Percentiles rank a stretch among this genome's conserved stretches.
These are phyloP conservation scores for Lates japonicus DNA, from an alignment of 2,797 vertebrate genomes.

Conservation along the genomic window DNA sequence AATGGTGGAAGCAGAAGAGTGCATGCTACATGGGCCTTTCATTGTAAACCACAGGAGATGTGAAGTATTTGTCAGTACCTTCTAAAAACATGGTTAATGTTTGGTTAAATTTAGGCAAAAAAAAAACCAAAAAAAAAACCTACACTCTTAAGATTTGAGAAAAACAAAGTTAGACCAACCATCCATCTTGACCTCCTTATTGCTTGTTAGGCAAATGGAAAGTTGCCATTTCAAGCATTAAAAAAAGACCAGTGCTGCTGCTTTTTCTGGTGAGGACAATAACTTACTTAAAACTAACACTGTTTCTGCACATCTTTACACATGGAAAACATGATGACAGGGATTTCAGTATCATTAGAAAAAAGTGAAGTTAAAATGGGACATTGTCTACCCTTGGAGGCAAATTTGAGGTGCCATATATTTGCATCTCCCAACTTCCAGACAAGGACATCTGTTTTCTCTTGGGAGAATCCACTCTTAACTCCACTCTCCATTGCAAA, in stretches of 20 bases:
- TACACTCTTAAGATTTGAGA: background rate
- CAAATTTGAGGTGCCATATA: conserved; percentile 48
- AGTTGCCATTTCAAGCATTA: conserved; percentile 1
- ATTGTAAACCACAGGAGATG: conserved; percentile 42
- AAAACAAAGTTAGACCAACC: background rate
- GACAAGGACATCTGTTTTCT: conserved; percentile 73
- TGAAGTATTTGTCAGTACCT: background rate
- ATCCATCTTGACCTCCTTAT: background rate
- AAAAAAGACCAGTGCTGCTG: background rate
- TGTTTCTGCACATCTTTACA: conserved; percentile 7
- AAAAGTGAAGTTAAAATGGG: conserved; percentile 50
- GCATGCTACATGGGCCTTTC: conserved; percentile 41
- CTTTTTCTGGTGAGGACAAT: background rate
- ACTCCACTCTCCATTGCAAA: conserved; percentile 44
- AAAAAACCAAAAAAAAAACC: background rate
- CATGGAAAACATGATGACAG: conserved; percentile 12
- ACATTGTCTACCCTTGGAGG: conserved; percentile 55
- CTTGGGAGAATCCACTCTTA: conserved; percentile 46
- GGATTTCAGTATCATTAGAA: conserved; percentile 28
- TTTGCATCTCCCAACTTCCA: conserved; percentile 49
- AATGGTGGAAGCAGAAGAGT: conserved; percentile 41
- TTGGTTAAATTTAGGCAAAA: background rate
- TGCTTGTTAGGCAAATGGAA: conserved; percentile 1
- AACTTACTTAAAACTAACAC: background rate
- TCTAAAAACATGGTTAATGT: background rate